These are phyloP conservation scores for Drosophila multiciliata DNA, from an alignment of 2,888 invertebrate genomes.

Conservation along the genomic window DNA sequence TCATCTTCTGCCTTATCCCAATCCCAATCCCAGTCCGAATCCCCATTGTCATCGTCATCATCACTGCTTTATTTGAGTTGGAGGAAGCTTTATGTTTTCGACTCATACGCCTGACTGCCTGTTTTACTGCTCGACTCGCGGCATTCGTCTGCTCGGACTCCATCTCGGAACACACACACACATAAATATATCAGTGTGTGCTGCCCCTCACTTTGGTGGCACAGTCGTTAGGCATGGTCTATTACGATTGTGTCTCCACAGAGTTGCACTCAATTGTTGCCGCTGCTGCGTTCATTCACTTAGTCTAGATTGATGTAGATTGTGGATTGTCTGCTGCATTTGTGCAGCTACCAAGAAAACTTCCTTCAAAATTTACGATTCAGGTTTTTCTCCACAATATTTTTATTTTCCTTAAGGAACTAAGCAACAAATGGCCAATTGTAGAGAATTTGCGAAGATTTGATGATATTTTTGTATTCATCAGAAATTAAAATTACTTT, in stretches of 20 bases:
- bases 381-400: slow-evolving; percentile 24
- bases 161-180: slow-evolving; percentile 3
- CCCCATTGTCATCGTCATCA: slow-evolving; percentile 26
- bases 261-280: slow-evolving; percentile 60
- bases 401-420: slow-evolving; percentile 5
- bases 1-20: slow-evolving; percentile 20
- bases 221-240: slow-evolving; percentile 75
- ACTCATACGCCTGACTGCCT: slow-evolving; percentile 64
- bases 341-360: slow-evolving; percentile 71
- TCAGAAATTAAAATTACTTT: background rate
- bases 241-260: slow-evolving; percentile 70
- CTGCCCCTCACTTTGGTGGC: slow-evolving; percentile 52
- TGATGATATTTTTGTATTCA: background rate
- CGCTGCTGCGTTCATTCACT: slow-evolving; percentile 47
- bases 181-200: slow-evolving; percentile 11
- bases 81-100: slow-evolving; percentile 64
- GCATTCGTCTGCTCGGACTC: slow-evolving; percentile 27
- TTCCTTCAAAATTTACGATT: slow-evolving; percentile 66
- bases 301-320: slow-evolving; percentile 52
- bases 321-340: slow-evolving; percentile 60
- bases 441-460: background rate
- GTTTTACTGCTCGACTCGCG: slow-evolving; percentile 45
- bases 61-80: slow-evolving; percentile 66
- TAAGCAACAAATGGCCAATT: slow-evolving; percentile 14
- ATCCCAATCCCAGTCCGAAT: slow-evolving; percentile 17